Conservation (phyloP, 2,113 vertebrate species). For the Trochalopteron elliotii region DNA sequence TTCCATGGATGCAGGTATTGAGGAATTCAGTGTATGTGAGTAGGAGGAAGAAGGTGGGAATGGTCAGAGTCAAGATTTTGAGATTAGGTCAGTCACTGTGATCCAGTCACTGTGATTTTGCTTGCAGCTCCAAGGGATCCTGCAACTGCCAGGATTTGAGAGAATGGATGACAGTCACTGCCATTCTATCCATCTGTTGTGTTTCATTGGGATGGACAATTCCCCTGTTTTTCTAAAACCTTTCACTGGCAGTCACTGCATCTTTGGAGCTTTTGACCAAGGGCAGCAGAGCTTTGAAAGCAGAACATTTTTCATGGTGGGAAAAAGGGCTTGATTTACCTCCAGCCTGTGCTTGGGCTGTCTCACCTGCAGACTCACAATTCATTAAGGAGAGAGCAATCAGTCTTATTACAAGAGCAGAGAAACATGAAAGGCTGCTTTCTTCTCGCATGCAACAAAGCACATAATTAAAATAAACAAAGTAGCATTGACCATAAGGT, state of each 20-base stretch:
- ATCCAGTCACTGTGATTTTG: not conserved
- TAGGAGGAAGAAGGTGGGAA: not conserved
- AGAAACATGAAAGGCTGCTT: not conserved
- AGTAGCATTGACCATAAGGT: not conserved
- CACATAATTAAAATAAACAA: not conserved
- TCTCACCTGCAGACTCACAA: not conserved
- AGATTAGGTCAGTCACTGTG: not conserved
- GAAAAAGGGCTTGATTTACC: not conserved
- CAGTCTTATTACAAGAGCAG: not conserved
- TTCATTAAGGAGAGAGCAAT: not conserved
- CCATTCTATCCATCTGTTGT: not conserved
- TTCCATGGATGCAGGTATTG: not conserved
- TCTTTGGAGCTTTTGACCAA: not conserved
- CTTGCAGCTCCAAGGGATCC: not conserved
- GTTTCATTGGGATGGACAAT: not conserved
- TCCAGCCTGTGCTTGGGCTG: not conserved
- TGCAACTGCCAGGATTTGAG: not conserved
- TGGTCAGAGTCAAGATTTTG: not conserved
- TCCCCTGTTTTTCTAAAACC: not conserved
- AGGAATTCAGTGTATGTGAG: not conserved
- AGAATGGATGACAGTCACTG: not conserved
- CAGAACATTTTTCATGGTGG: not conserved
- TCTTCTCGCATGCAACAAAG: not conserved
- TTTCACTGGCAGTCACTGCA: not conserved
- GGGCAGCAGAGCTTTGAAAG: not conserved